phyloP scores from a whole-genome alignment of 2,888 invertebrate species.

The Chironomus riparius region DNA sequence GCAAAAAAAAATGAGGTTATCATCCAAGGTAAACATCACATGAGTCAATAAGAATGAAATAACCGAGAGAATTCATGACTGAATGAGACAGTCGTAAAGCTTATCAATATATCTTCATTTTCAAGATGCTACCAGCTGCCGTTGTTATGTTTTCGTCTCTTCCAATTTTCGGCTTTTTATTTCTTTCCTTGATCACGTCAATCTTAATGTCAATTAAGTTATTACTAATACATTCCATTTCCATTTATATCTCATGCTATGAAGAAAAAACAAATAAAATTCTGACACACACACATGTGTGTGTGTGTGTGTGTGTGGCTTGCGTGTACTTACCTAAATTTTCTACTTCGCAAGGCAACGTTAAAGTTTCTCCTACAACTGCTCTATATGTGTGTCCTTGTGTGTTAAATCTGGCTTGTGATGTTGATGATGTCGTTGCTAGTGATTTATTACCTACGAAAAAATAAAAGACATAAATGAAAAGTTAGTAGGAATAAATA shows the following conservation, averaged over 20 bases:
- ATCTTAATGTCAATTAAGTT: slow-evolving; percentile 24
- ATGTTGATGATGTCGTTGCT: slow-evolving; percentile 34
- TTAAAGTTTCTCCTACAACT: slow-evolving; percentile 66
- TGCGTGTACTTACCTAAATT: slow-evolving; percentile 56
- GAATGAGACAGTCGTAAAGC: neutral
- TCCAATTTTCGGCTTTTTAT: neutral
- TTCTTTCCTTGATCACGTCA: slow-evolving; percentile 10
- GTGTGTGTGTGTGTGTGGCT: neutral
- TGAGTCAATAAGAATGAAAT: no score
- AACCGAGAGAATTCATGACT: neutral
- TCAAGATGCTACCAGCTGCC: neutral
- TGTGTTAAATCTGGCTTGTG: slow-evolving; percentile 57
- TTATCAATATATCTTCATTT: slow-evolving; percentile 7
- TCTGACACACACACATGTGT: no score
- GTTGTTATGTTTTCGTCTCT: neutral
- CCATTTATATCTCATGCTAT: neutral
- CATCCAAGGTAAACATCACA: no score
- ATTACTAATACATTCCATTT: slow-evolving; percentile 5
- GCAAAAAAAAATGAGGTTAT: no score
- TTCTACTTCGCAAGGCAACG: slow-evolving; percentile 73
- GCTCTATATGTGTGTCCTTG: slow-evolving; percentile 68
- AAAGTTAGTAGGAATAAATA: neutral
- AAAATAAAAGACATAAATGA: no score
- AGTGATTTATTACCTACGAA: slow-evolving; percentile 25
- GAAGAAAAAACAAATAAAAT: neutral